Evolutionary conservation across 2,888 invertebrate genomes (phyloP), one percentile per base, ranked within the genome.

Genomic region (Ormyrus nitidulus): DNA sequence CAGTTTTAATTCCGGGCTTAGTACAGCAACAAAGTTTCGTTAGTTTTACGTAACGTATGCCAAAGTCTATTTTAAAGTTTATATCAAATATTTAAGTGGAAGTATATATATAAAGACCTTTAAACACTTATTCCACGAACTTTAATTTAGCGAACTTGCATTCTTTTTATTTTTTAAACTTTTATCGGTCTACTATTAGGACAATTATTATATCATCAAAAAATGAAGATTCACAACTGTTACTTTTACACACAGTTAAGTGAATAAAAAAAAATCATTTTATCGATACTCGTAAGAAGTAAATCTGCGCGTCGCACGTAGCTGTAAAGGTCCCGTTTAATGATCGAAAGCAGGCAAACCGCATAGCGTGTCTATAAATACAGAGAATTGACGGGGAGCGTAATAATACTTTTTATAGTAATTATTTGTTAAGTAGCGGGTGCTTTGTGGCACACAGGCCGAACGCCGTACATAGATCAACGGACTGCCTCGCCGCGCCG

Each of bases 391-490:
- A 66, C 34, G 10, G 61, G 6, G 34, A 61, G 5, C 7, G 9
- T 58, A 76, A 54, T 48, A 11, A 69, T 69, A 69, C 48, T 59
- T 68, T 76, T 69, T 61, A 61, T 61, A 19, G 48, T 65, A 74
- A 59, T 65, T 74, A 74, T 68, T 68, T 68, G 58, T 59, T 51
- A 59, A 68, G 59, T 51, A 66, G 66, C 51, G 10, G 19, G 13
- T 64, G 13, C 48, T n/a, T 61, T 54, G 19, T 48, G 61, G n/a
- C 19, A 6, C 13, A 7, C 56, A n/a, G 9, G 9, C 6, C n/a
- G 51, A 62, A 44, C 19, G 19, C 19, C 49, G 51, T 46, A 10
- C 53, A 75, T 75, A 68, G 68, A 75, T 68, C 68, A 68, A 46
- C 61, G 61, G 53, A 56, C 13, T 56, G 48, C 10, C 51, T 54